phyloP scores from a whole-genome alignment of 2,888 invertebrate genomes.

The Chymomyza procnemis region DNA sequence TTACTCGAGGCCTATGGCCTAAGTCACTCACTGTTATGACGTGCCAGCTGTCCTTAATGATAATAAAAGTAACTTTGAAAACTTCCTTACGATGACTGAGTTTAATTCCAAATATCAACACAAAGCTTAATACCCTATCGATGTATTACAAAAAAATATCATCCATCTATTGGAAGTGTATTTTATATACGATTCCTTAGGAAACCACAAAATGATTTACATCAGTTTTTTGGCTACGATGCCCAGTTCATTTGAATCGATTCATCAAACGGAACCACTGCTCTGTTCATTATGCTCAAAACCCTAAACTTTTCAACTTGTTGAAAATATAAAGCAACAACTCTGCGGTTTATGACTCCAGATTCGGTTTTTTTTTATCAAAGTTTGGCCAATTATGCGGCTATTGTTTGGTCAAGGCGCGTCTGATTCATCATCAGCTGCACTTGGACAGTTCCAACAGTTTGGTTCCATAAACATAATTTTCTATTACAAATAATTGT shows the following conservation, averaged over 20 bases:
- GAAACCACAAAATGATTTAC: too few relatives aligned
- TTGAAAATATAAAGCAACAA: background rate
- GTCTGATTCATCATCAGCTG: conserved; percentile 45
- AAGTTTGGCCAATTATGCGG: conserved; percentile 37
- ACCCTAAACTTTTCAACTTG: background rate
- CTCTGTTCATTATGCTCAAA: background rate
- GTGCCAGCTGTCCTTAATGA: too few relatives aligned
- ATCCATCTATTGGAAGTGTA: too few relatives aligned
- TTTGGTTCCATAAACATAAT: conserved; percentile 46
- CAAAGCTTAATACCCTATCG: too few relatives aligned
- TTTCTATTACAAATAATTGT: conserved; percentile 49
- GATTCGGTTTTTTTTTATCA: background rate
- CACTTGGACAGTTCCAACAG: background rate
- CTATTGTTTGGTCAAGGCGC: conserved; percentile 22
- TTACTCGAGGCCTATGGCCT: too few relatives aligned
- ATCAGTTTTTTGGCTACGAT: too few relatives aligned
- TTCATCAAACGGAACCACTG: background rate
- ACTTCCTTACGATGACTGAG: too few relatives aligned
- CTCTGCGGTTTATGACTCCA: background rate
- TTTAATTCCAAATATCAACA: too few relatives aligned
- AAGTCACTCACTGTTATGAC: too few relatives aligned
- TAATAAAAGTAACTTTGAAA: too few relatives aligned
- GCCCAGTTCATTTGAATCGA: background rate
- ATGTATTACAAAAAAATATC: too few relatives aligned
- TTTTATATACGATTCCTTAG: too few relatives aligned